Conservation (phyloP, 2,888 invertebrate genomes). For the Diaphora mendica region DNA sequence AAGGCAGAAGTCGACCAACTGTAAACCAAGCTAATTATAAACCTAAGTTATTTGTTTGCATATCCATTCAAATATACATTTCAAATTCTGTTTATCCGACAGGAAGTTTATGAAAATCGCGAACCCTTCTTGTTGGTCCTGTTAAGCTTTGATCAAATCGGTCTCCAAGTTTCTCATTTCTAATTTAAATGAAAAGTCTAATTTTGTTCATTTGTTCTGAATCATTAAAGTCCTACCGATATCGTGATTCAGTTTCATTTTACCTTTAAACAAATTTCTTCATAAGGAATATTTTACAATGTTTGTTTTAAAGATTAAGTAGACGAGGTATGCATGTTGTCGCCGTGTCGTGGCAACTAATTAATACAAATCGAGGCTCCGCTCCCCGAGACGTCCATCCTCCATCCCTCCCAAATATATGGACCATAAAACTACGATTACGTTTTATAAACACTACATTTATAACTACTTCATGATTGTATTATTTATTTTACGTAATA, state of each 20-base stretch:
- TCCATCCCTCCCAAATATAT: slow-evolving; percentile 74
- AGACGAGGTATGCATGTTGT: slow-evolving; percentile 54
- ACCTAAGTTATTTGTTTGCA: not conserved
- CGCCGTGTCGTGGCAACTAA: slow-evolving; percentile 61
- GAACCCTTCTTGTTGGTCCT: not conserved
- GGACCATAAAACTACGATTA: slow-evolving; percentile 83
- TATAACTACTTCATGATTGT: slow-evolving; percentile 86
- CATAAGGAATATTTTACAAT: not conserved
- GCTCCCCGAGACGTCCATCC: slow-evolving; percentile 50
- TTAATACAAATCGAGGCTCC: slow-evolving; percentile 72
- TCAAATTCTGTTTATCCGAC: not conserved
- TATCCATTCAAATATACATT: not conserved
- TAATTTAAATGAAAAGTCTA: not conserved
- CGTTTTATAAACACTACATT: slow-evolving; percentile 86
- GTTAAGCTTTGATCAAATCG: slow-evolving; percentile 11
- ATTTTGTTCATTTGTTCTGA: slow-evolving; percentile 1
- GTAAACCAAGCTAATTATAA: not conserved
- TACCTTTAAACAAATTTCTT: not conserved
- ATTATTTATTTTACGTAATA: slow-evolving; percentile 86
- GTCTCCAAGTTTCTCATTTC: slow-evolving; percentile 2
- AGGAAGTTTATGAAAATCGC: not conserved
- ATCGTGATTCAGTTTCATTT: not conserved
- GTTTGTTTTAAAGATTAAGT: slow-evolving; percentile 4
- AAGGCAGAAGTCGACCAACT: not conserved
- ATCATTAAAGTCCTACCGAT: not conserved